phyloP scores from a whole-genome alignment of 2,113 vertebrate species.

The Oncorhynchus clarkii region DNA sequence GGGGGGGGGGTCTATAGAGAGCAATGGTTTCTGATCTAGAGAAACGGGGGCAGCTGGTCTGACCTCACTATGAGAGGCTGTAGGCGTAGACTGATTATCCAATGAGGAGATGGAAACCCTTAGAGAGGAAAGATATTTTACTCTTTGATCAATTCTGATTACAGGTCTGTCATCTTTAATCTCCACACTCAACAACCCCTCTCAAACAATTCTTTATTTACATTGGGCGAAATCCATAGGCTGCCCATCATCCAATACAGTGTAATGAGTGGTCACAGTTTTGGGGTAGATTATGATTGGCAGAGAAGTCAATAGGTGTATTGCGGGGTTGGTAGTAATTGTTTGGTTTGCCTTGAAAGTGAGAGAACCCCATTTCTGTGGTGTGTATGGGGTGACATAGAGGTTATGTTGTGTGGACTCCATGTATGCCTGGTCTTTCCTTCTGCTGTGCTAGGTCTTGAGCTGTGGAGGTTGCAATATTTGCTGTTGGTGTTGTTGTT shows the following conservation, averaged over 20 bases:
- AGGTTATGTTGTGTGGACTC: slow-evolving; percentile 46
- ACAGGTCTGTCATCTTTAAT: slow-evolving; percentile 30
- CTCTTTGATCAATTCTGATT: slow-evolving; percentile 25
- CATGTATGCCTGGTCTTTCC: slow-evolving; percentile 21
- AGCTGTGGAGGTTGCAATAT: not conserved
- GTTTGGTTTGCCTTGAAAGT: slow-evolving; percentile 9
- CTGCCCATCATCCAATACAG: slow-evolving; percentile 70
- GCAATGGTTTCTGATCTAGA: not conserved
- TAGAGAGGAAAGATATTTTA: slow-evolving; percentile 52
- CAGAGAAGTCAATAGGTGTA: slow-evolving; percentile 85
- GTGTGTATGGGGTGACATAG: slow-evolving; percentile 34
- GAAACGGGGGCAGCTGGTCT: slow-evolving; percentile 18
- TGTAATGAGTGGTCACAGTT: slow-evolving; percentile 54
- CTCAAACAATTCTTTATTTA: slow-evolving; percentile 74
- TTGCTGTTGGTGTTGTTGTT: slow-evolving; percentile 3
- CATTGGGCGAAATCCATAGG: slow-evolving; percentile 81
- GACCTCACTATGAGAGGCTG: not conserved
- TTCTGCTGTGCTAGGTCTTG: slow-evolving; percentile 7
- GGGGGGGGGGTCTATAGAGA: not conserved
- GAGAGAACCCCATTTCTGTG: slow-evolving; percentile 37
- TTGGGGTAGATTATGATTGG: slow-evolving; percentile 51
- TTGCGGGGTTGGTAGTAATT: slow-evolving; percentile 56
- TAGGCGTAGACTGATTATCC: slow-evolving; percentile 5
- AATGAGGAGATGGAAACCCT: slow-evolving; percentile 6
- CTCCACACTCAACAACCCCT: slow-evolving; percentile 71